Base-by-base conservation (phyloP, 2,113 vertebrate genomes). In the Shinisaurus crocodilurus region DNA sequence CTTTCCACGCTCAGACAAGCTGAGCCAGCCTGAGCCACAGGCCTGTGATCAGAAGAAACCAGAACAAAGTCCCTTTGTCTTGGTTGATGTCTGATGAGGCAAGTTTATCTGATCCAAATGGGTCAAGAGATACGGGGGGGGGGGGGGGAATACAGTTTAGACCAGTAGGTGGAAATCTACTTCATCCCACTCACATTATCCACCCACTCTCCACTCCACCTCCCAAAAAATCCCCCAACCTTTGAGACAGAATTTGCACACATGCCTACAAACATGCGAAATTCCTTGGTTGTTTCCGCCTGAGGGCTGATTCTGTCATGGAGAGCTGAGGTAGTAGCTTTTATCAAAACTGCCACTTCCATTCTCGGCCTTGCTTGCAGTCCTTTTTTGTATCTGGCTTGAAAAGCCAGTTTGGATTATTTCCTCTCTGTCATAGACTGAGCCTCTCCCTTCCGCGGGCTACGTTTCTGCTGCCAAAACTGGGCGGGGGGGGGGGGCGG, bases 401-500 rank as follows among this genome's bases (percentile, higher is more conserved):
- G 82, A 77, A 67, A 89, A 89, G 70, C 70, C 88, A 65, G 70
- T 67, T 85, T 15, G 8, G 43, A 40, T 20, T 6, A 32, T 50
- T 27, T 69, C 72, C n/a, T 77, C 54, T 32, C 77, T 10, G 43
- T 16, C 15, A 1, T 40, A 1, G 23, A 1, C 54, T n/a, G 20
- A 54, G 37, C 54, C 72, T 34, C 37, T 84, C 37, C 87, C 75
- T 65, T 79, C 75, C 27, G 76, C 37, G 2, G 50, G 50, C 70
- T 9, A 4, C 23, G 0, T 15, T 27, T 27, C 40, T 37, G 57
- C 81, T 48, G 20, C 54, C 40, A 29, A 54, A n/a, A n/a, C 1
- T 8, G 23, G 27, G 75, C 1, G n/a, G 3, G 4, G 6, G 9
- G 3, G 5, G 29, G 29, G 25, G 80, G 3, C 0, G 1, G 7